Conservation (phyloP, 2,113 vertebrate species). For the Platichthys stellatus region DNA sequence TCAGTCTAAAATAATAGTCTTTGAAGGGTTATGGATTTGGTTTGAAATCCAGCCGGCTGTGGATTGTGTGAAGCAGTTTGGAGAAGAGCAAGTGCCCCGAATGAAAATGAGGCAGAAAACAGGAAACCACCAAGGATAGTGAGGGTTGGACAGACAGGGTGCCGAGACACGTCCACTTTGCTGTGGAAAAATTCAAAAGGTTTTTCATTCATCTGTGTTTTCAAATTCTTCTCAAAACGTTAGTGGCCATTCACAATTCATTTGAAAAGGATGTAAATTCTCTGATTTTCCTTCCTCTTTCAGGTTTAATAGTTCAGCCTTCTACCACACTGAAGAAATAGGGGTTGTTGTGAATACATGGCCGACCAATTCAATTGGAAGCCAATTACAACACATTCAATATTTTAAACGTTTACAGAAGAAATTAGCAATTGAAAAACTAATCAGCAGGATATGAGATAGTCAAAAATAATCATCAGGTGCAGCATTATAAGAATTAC, state of each 20-base stretch:
- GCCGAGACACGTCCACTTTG: neutral
- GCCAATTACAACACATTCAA: too few species aligned
- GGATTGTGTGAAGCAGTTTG: conserved; percentile 37
- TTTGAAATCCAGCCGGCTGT: conserved; percentile 38
- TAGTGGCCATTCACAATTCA: neutral
- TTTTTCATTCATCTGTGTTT: neutral
- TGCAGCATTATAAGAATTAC: too few species aligned
- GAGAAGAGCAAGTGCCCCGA: conserved; percentile 17
- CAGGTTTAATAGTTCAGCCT: too few species aligned
- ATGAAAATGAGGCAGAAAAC: conserved; percentile 35
- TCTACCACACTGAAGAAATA: neutral
- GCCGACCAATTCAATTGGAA: too few species aligned
- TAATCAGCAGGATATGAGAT: too few species aligned
- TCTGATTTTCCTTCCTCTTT: too few species aligned
- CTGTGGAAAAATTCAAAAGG: neutral
- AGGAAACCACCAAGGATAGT: conserved; percentile 32
- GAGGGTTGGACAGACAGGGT: neutral
- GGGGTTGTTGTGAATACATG: too few species aligned
- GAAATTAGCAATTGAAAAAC: too few species aligned
- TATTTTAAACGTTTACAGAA: too few species aligned
- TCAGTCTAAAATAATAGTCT: neutral
- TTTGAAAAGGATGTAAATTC: too few species aligned
- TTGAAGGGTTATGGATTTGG: conserved; percentile 4
- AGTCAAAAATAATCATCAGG: too few species aligned
- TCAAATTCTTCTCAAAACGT: neutral